Percentiles rank a stretch among this genome's conserved stretches.
phyloP scores from a whole-genome alignment of 1,140 invertebrate genomes.

The Monomorium pharaonis region DNA sequence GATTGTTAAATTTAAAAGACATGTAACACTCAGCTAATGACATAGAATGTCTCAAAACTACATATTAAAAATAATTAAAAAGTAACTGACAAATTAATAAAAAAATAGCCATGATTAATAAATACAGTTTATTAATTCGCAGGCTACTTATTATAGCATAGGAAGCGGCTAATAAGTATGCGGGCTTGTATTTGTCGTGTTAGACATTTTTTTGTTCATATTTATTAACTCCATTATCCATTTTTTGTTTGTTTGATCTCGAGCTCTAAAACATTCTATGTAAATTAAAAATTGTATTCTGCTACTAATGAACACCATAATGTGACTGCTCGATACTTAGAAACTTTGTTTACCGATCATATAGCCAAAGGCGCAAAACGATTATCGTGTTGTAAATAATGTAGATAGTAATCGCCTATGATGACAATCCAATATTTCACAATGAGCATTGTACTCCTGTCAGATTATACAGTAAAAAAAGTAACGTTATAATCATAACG shows the following conservation, averaged over 20 bases:
- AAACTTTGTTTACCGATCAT: neutral
- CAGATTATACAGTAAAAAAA: neutral
- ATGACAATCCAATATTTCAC: neutral
- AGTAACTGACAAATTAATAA: neutral
- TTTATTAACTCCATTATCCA: neutral
- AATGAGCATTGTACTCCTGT: neutral
- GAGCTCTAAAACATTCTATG: neutral
- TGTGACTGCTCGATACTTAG: neutral
- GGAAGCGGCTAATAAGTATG: neutral
- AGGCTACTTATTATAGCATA: neutral
- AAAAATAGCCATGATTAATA: neutral
- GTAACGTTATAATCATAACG: neutral
- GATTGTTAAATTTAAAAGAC: neutral
- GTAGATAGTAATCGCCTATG: neutral
- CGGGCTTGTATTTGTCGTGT: no score
- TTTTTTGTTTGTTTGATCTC: neutral
- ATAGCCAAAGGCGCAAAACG: neutral
- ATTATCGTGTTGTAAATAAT: neutral
- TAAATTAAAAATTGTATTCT: neutral
- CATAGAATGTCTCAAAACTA: neutral
- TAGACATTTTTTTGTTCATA: neutral
- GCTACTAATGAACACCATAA: neutral
- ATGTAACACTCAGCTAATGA: neutral
- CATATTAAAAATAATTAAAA: no score
- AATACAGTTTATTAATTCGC: neutral